phyloP scores from a whole-genome alignment of 2,888 invertebrate genomes.

The Ephialtes manifestator region DNA sequence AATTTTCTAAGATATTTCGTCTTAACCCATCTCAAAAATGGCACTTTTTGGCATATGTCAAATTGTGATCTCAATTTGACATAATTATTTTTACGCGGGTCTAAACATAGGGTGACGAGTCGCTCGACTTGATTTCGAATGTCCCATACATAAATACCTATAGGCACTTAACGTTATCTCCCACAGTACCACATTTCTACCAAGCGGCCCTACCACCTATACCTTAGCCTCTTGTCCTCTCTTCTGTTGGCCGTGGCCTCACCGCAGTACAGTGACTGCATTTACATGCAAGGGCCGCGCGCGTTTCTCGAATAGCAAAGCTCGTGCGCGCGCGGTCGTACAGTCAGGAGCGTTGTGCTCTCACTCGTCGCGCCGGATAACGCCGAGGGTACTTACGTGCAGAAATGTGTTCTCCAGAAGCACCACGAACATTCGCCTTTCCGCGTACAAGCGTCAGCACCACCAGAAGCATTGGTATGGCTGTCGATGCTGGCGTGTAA shows the following conservation, averaged over 20 bases:
- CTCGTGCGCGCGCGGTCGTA: not conserved
- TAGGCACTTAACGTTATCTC: constrained; percentile 23
- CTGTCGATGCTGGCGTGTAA: constrained; percentile 74
- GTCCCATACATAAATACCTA: constrained; percentile 14
- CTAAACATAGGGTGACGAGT: not conserved
- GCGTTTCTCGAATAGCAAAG: constrained; percentile 67
- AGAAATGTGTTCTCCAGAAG: constrained; percentile 62
- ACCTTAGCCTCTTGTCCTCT: constrained; percentile 28
- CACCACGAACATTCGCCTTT: constrained; percentile 46
- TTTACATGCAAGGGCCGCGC: constrained; percentile 77
- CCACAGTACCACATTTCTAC: constrained; percentile 24
- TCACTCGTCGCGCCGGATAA: constrained; percentile 34
- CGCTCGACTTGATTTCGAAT: not conserved
- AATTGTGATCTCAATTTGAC: too few species aligned
- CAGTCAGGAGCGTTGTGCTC: not conserved
- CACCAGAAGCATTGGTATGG: constrained; percentile 55
- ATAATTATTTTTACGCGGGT: too few species aligned
- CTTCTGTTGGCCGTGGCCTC: constrained; percentile 25
- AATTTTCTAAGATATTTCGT: too few species aligned
- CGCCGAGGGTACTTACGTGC: constrained; percentile 60
- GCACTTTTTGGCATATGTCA: too few species aligned
- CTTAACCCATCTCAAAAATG: too few species aligned
- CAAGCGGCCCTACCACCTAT: constrained; percentile 8
- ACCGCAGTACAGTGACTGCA: constrained; percentile 70
- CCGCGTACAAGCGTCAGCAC: constrained; percentile 42